phyloP scores from a whole-genome alignment of 2,797 vertebrate genomes.

The Setipinna tenuifilis region DNA sequence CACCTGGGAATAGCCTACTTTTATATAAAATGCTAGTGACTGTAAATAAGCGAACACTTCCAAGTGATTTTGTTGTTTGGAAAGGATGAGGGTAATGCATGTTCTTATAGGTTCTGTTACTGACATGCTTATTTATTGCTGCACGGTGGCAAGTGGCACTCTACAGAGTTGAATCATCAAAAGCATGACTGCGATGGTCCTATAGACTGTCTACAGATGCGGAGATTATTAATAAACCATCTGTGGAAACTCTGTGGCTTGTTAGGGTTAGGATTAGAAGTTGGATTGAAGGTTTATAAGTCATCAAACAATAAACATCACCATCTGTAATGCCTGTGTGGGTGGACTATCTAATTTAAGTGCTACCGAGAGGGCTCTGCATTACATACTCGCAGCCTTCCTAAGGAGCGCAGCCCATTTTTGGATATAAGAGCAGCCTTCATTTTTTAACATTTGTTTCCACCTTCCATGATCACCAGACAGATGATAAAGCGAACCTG shows the following conservation, averaged over 20 bases:
- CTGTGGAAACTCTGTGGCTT: no score
- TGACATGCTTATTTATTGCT: not conserved
- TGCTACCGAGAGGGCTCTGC: not conserved
- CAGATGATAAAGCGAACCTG: not conserved
- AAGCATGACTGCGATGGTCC: not conserved
- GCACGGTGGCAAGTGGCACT: not conserved
- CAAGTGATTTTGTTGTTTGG: not conserved
- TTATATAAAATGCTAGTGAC: not conserved
- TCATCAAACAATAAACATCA: no score
- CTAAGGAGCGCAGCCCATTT: not conserved
- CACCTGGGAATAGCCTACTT: not conserved
- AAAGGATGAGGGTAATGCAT: not conserved
- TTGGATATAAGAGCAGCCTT: not conserved
- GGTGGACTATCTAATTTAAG: no score
- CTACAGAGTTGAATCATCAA: not conserved
- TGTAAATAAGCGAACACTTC: not conserved
- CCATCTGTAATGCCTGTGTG: no score
- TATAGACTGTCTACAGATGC: no score
- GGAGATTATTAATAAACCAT: no score
- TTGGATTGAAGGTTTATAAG: no score
- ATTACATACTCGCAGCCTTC: slow-evolving; percentile 10
- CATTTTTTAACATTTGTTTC: not conserved
- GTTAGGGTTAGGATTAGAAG: no score
- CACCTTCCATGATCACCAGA: not conserved
- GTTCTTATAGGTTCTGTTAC: not conserved